Percentiles rank a stretch among this genome's conserved stretches.
phyloP scores from a whole-genome alignment of 2,888 invertebrate genomes.

The Atrina japonica region DNA sequence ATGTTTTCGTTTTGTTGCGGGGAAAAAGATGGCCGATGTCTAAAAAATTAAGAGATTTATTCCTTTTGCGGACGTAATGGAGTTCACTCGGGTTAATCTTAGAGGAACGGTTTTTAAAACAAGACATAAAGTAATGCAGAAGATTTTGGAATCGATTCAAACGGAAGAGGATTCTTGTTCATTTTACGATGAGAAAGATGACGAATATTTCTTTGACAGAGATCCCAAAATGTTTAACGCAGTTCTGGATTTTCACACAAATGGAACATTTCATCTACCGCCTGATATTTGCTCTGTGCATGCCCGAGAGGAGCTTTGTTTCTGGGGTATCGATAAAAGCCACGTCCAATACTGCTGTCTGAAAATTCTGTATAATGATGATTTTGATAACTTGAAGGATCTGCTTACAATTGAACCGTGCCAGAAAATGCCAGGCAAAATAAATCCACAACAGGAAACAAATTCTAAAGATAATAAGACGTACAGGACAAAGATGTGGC shows the following conservation, averaged over 20 bases:
- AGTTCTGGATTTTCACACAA: constrained; percentile 38
- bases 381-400: no score
- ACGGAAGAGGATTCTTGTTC: background rate
- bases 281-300: constrained; percentile 35
- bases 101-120: constrained; percentile 8
- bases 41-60: no score
- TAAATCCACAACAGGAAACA: no score
- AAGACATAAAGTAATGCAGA: background rate
- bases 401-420: no score
- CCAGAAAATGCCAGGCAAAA: no score
- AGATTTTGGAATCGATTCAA: background rate
- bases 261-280: constrained; percentile 40
- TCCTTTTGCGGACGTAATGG: no score
- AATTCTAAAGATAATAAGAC: no score
- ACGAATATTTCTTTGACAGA: constrained; percentile 43
- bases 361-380: no score
- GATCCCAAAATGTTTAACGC: constrained; percentile 36
- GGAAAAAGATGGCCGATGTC: no score
- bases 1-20: no score
- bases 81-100: background rate
- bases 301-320: constrained; percentile 37
- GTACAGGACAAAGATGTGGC: no score
- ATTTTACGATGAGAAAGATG: background rate
- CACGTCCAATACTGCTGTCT: background rate
- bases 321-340: constrained; percentile 36